phyloP scores from a whole-genome alignment of 1,140 invertebrate species.

The Heliothis virescens region DNA sequence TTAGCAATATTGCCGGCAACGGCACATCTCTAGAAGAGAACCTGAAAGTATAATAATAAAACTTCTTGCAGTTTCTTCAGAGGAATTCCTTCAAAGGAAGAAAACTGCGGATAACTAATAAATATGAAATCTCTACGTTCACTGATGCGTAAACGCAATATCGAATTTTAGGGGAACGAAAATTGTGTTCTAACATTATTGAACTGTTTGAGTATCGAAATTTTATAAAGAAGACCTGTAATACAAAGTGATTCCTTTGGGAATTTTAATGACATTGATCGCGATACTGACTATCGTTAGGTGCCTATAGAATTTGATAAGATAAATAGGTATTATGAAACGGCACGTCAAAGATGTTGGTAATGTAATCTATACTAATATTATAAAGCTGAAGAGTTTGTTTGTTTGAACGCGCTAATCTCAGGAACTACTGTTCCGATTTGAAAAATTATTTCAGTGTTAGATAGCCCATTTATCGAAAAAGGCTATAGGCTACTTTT shows the following conservation, averaged over 20 bases:
- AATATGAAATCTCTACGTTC: conserved; percentile 10
- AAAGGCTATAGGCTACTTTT: no score
- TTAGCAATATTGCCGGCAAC: no score
- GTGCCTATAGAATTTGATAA: neutral
- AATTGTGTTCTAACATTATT: conserved; percentile 24
- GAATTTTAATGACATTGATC: neutral
- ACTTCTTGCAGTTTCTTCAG: neutral
- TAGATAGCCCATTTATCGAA: no score
- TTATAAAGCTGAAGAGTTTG: no score
- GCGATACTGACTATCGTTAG: neutral
- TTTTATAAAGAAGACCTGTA: neutral
- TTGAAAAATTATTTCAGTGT: no score
- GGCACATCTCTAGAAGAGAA: no score
- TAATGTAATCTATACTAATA: no score
- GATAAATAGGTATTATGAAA: conserved; percentile 5
- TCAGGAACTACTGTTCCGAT: no score
- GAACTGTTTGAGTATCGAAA: neutral
- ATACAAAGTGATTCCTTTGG: neutral
- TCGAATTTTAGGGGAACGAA: conserved; percentile 22
- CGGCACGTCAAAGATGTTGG: no score
- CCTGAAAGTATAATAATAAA: no score
- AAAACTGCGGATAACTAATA: neutral
- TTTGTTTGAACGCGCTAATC: no score
- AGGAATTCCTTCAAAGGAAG: neutral
- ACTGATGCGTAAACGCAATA: conserved; percentile 6